Percentiles rank a stretch among this genome's conserved stretches.
These are phyloP conservation scores for Chionoecetes opilio DNA, from an alignment of 1,140 invertebrate species.

Conservation along the genomic window DNA sequence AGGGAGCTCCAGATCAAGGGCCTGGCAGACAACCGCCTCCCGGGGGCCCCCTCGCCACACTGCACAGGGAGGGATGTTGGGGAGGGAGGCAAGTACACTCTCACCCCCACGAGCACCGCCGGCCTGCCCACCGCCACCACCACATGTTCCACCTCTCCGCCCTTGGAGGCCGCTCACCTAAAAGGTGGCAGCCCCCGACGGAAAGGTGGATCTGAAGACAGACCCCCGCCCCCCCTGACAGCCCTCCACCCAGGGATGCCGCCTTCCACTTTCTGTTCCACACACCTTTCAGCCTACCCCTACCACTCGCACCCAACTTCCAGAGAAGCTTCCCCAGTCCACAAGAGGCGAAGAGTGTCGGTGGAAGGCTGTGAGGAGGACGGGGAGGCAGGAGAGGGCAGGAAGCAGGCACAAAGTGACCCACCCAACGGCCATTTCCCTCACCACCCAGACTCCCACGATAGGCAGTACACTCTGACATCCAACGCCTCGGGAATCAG, in stretches of 20 bases:
- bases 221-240: slow-evolving; percentile 64
- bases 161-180: slow-evolving; percentile 51
- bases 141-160: slow-evolving; percentile 52
- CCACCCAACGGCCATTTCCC: slow-evolving; percentile 66
- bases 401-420: slow-evolving; percentile 44
- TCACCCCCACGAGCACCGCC: slow-evolving; percentile 53
- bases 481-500: slow-evolving; percentile 68
- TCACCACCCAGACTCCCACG: slow-evolving; percentile 55
- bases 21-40: slow-evolving; percentile 90
- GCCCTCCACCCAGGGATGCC: slow-evolving; percentile 67
- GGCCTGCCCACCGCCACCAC: slow-evolving; percentile 59
- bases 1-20: slow-evolving; percentile 92
- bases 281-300: slow-evolving; percentile 61
- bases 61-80: slow-evolving; percentile 51
- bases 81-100: slow-evolving; percentile 32
- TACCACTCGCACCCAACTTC: slow-evolving; percentile 66
- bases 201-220: slow-evolving; percentile 66
- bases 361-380: slow-evolving; percentile 62
- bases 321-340: slow-evolving; percentile 72
- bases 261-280: slow-evolving; percentile 46
- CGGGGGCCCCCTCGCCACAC: slow-evolving; percentile 52
- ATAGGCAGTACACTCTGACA: slow-evolving; percentile 42
- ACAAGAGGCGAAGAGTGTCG: slow-evolving; percentile 75
- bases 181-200: slow-evolving; percentile 63
- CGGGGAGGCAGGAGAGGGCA: slow-evolving; percentile 51